A percentile compares a stretch with the other conserved stretches of the same genome.
Conservation (phyloP, 2,797 vertebrate genomes). For the Protosalanx chinensis region DNA sequence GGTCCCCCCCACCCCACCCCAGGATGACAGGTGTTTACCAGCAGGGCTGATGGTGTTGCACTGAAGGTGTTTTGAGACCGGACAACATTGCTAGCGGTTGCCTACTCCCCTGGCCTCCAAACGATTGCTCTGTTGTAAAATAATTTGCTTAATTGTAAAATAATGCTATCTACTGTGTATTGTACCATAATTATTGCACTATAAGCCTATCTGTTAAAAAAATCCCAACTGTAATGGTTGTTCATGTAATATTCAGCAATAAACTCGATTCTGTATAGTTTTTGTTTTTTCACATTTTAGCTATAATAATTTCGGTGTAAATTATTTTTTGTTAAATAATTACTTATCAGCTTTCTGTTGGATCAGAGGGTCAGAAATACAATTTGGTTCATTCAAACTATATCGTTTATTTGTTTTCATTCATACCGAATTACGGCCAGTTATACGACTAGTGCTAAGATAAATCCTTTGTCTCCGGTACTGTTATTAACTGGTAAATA, state of each 20-base stretch:
- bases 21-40: too few species aligned
- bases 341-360: too few species aligned
- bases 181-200: slow-evolving; percentile 79
- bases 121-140: slow-evolving; percentile 66
- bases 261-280: slow-evolving; percentile 67
- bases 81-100: slow-evolving; percentile 41
- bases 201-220: slow-evolving; percentile 66
- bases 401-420: too few species aligned
- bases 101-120: slow-evolving; percentile 43
- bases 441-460: too few species aligned
- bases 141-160: slow-evolving; percentile 72
- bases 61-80: slow-evolving; percentile 9
- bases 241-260: slow-evolving; percentile 78
- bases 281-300: slow-evolving; percentile 2
- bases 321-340: too few species aligned
- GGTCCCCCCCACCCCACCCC: too few species aligned
- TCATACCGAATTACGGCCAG: too few species aligned
- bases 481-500: too few species aligned
- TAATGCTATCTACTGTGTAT: slow-evolving; percentile 69
- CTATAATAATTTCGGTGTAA: neutral
- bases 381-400: too few species aligned
- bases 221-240: slow-evolving; percentile 70
- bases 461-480: too few species aligned
- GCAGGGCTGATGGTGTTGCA: too few species aligned
- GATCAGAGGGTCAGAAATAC: too few species aligned